phyloP scores from a whole-genome alignment of 2,113 vertebrate genomes.

The Scytalopus superciliaris region DNA sequence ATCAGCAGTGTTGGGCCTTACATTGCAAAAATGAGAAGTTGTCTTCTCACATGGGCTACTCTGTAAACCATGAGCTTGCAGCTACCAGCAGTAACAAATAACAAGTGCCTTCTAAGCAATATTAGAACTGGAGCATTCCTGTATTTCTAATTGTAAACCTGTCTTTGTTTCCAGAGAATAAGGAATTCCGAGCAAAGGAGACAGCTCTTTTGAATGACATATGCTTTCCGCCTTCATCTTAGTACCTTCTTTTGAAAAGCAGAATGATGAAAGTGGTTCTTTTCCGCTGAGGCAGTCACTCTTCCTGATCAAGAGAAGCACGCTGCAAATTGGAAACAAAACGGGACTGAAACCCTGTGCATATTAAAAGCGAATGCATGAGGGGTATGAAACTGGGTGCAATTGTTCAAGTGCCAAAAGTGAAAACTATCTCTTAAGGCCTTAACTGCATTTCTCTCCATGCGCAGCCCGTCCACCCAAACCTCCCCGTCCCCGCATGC shows the following conservation, averaged over 20 bases:
- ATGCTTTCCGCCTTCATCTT: not conserved
- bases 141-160: not conserved
- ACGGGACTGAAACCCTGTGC: not conserved
- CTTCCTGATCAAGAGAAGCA: not conserved
- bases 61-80: constrained; percentile 5
- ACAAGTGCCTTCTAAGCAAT: not conserved
- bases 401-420: not conserved
- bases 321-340: constrained; percentile 29
- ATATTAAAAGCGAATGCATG: not conserved
- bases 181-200: not conserved
- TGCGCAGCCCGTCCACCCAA: accelerated
- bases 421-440: not conserved
- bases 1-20: not conserved
- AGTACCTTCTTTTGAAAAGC: not conserved
- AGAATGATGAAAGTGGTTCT: not conserved
- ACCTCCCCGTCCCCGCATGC: too few relatives aligned
- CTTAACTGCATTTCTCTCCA: not conserved
- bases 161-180: not conserved
- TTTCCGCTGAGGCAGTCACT: not conserved
- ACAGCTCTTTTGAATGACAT: not conserved
- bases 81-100: constrained; percentile 30
- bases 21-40: not conserved
- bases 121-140: not conserved
- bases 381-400: not conserved
- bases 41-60: constrained; percentile 5